Percentiles rank a stretch among this genome's conserved stretches.
phyloP scores from a whole-genome alignment of 1,140 invertebrate species.

The Bombus confusus region DNA sequence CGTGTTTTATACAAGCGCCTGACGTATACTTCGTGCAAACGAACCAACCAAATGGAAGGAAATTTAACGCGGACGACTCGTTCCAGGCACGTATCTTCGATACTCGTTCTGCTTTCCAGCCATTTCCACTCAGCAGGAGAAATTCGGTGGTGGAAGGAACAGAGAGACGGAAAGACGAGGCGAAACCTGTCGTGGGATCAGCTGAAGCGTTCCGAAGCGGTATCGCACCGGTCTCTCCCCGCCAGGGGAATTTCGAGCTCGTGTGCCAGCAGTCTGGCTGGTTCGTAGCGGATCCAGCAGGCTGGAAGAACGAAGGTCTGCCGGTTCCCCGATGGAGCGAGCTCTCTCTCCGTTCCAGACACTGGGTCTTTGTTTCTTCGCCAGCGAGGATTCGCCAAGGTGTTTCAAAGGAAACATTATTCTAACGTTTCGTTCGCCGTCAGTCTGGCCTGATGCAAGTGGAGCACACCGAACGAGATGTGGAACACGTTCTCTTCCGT shows the following conservation, averaged over 20 bases:
- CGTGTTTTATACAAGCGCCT: too few relatives aligned
- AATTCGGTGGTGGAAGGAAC: background rate
- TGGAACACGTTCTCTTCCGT: background rate
- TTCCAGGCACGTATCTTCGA: background rate
- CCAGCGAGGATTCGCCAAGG: constrained; percentile 10
- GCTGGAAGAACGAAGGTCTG: constrained; percentile 33
- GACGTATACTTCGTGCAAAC: too few relatives aligned
- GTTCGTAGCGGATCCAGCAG: background rate
- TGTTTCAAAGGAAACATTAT: constrained; percentile 32
- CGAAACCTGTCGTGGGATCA: background rate
- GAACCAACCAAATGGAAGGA: too few relatives aligned
- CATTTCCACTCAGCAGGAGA: background rate
- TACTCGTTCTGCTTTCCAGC: background rate
- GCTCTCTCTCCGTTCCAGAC: background rate
- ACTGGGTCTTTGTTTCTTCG: constrained; percentile 14
- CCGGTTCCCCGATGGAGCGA: constrained; percentile 1
- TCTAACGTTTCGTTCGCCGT: constrained; percentile 18
- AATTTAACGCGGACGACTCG: too few relatives aligned
- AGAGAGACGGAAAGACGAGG: background rate
- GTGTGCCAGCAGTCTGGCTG: background rate
- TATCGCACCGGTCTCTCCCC: background rate
- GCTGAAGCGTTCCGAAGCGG: background rate
- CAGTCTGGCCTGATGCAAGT: background rate
- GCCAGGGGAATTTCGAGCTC: background rate
- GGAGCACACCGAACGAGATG: background rate